Evolutionary conservation across 2,797 vertebrate genomes (phyloP), one percentile per base, ranked within the genome.

Genomic region (Xyrichtys novacula): DNA sequence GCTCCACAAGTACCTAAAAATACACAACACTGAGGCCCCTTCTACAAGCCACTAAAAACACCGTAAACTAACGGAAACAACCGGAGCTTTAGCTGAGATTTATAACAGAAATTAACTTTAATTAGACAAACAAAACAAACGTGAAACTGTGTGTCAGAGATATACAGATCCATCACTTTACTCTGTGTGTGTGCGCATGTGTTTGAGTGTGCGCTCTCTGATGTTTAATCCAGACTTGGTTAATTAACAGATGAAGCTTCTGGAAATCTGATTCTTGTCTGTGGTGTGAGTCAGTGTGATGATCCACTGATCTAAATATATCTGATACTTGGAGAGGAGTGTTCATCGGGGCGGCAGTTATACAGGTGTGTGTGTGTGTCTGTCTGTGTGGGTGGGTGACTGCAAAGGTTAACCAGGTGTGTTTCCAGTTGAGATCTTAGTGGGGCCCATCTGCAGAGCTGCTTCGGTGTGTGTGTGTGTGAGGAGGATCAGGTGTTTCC

Each of bases 161-260:
- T n/a, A n/a, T n/a, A n/a, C n/a, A n/a, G n/a, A n/a, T n/a, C n/a
- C n/a, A n/a, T n/a, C n/a, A n/a, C n/a, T n/a, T n/a, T n/a, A n/a
- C n/a, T n/a, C n/a, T 48, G 28, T 39, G 60, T 58, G 36, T 47
- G 39, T 26, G 47, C 25, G 34, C 46, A 25, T 53, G 53, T 46
- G 57, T 56, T 46, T 52, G 32, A 60, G 49, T 65, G 52, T 74
- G 55, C 48, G 11, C 66, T 36, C 46, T 83, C 68, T 80, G 81
- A 78, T 74, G 63, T 76, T 56, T 23, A 26, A 50, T 73, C 70
- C 53, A 75, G 57, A 29, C 58, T 47, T 67, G 42, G 55, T 83
- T 78, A 81, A 77, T 73, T 76, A 74, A 75, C 74, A 82, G 54
- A 78, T 69, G 46, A 82, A 61, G 52, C 17, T 65, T 60, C 52